Conservation (phyloP, 2,113 vertebrate species). For the Callaeas wilsoni region DNA sequence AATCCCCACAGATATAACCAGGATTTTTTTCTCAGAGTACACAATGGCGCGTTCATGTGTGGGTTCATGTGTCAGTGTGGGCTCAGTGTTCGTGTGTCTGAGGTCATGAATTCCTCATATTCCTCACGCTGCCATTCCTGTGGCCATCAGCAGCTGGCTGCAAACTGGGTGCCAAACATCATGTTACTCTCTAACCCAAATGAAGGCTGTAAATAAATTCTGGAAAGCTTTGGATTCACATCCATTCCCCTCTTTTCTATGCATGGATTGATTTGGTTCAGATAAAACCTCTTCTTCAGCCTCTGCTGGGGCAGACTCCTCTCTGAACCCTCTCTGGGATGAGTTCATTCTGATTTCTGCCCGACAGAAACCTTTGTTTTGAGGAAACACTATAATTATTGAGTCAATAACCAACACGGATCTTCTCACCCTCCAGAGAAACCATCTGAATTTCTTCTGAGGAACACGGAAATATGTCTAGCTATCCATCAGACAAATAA, state of each 20-base stretch:
- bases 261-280: neutral
- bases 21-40: neutral
- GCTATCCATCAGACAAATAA: neutral
- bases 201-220: neutral
- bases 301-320: neutral
- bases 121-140: neutral
- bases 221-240: neutral
- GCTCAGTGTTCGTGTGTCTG: neutral
- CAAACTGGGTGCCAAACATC: neutral
- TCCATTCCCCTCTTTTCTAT: neutral
- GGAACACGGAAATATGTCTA: neutral
- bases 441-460: neutral
- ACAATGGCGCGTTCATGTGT: rapidly evolving
- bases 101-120: neutral
- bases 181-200: neutral
- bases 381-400: rapidly evolving
- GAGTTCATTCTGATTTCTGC: neutral
- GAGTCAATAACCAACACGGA: neutral
- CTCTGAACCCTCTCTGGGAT: neutral
- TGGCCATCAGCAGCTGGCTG: neutral
- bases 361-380: neutral
- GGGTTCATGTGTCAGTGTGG: neutral
- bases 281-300: neutral
- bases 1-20: rapidly evolving
- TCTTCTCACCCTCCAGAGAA: neutral